A percentile compares a stretch with the other conserved stretches of the same genome.
phyloP scores from a whole-genome alignment of 2,797 vertebrate species.

The Apodemus agrarius region DNA sequence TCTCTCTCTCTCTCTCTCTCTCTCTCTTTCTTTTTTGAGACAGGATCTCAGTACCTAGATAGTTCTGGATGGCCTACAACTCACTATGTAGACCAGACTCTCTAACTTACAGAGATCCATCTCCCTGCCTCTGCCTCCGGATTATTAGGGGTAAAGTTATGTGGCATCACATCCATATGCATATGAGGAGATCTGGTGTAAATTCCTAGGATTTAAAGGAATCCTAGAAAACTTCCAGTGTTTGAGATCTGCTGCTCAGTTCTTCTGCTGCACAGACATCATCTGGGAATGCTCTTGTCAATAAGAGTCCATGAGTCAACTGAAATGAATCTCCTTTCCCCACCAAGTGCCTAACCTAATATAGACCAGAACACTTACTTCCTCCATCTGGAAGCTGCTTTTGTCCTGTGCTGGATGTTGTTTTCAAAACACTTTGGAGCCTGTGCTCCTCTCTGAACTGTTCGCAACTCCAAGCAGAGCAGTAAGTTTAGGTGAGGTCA shows the following conservation, averaged over 20 bases:
- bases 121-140: background rate
- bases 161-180: background rate
- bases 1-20: no score
- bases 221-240: background rate
- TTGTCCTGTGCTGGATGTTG: background rate
- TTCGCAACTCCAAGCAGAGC: background rate
- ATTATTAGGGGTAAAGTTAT: background rate
- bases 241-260: background rate
- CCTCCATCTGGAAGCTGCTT: background rate
- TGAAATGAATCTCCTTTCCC: background rate
- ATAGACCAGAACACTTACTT: background rate
- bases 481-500: background rate
- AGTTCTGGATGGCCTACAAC: background rate
- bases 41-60: background rate
- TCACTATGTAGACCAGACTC: background rate
- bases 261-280: background rate
- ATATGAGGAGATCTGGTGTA: background rate
- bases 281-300: background rate
- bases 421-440: slow-evolving; percentile 24
- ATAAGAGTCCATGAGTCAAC: background rate
- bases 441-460: no score
- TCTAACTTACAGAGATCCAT: background rate
- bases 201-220: background rate
- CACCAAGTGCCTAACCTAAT: background rate
- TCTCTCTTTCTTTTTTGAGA: background rate